Evolutionary conservation across 1,140 invertebrate genomes (phyloP).

Genomic region (Cydia strobilella): DNA sequence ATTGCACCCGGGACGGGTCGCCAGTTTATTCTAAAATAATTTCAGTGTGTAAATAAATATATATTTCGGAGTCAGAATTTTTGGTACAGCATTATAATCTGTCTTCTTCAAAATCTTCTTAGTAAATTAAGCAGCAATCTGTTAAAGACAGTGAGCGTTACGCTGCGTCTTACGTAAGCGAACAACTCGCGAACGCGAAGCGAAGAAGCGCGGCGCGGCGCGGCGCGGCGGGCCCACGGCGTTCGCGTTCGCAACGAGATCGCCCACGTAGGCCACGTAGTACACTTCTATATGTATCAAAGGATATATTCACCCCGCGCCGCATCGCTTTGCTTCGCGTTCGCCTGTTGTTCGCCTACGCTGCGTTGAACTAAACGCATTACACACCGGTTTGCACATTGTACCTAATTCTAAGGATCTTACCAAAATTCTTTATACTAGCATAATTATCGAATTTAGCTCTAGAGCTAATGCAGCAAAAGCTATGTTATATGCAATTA

Average conservation of each 20-base stretch:
- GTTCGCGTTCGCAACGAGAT: no score
- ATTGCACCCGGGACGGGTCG: no score
- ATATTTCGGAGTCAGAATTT: background rate
- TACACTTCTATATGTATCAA: no score
- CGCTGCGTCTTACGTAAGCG: no score
- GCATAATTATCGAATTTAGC: background rate
- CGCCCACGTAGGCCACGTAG: no score
- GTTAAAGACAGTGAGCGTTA: background rate
- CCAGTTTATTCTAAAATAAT: no score
- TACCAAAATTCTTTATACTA: background rate
- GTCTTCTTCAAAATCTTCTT: background rate
- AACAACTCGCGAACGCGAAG: no score
- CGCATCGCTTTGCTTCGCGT: no score
- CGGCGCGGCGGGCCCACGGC: no score
- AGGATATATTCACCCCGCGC: no score
- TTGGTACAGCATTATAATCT: background rate
- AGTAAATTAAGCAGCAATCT: background rate
- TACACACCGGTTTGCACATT: background rate
- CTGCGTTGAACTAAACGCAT: background rate
- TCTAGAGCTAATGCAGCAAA: background rate
- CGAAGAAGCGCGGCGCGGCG: no score
- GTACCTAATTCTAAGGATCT: background rate
- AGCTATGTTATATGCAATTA: background rate
- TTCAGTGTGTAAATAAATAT: background rate
- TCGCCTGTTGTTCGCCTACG: no score